A percentile compares a stretch with the other conserved stretches of the same genome.
Conservation (phyloP, 2,797 vertebrate species). For the Spondyliosoma cantharus region DNA sequence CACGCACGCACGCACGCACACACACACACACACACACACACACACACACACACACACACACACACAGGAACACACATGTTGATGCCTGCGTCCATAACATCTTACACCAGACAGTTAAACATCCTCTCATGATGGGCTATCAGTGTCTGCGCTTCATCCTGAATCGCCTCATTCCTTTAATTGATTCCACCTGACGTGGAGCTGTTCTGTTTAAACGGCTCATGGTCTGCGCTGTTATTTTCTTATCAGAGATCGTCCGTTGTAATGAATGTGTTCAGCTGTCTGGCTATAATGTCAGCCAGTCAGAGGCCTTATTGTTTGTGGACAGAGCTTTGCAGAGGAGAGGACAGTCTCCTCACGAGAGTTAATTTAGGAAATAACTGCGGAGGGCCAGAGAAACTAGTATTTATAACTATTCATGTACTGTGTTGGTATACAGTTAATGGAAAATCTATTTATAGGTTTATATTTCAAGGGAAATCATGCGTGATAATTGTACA, state of each 20-base stretch:
- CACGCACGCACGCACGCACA: too few relatives aligned
- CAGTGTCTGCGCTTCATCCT: conserved; percentile 4
- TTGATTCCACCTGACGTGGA: conserved; percentile 36
- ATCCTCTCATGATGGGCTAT: conserved; percentile 11
- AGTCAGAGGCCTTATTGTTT: conserved; percentile 31
- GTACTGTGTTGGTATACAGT: background rate
- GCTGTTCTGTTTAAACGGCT: conserved; percentile 20
- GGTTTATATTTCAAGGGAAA: too few relatives aligned
- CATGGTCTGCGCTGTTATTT: background rate
- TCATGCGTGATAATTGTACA: too few relatives aligned
- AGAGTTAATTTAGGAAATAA: conserved; percentile 45
- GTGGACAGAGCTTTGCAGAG: conserved; percentile 9
- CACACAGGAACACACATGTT: conserved; percentile 2
- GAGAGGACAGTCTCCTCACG: background rate
- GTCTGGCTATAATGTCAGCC: conserved; percentile 23
- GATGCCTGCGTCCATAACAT: background rate
- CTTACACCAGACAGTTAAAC: conserved; percentile 12
- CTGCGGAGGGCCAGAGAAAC: conserved; percentile 12
- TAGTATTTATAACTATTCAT: background rate
- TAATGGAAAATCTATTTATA: background rate
- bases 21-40: background rate
- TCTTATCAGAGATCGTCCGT: conserved; percentile 36
- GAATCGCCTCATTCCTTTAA: conserved; percentile 33
- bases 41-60: conserved; percentile 16
- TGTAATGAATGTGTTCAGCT: conserved; percentile 27